Base-by-base conservation (phyloP, 2,888 invertebrate species). In the Drosophila neonasuta region DNA sequence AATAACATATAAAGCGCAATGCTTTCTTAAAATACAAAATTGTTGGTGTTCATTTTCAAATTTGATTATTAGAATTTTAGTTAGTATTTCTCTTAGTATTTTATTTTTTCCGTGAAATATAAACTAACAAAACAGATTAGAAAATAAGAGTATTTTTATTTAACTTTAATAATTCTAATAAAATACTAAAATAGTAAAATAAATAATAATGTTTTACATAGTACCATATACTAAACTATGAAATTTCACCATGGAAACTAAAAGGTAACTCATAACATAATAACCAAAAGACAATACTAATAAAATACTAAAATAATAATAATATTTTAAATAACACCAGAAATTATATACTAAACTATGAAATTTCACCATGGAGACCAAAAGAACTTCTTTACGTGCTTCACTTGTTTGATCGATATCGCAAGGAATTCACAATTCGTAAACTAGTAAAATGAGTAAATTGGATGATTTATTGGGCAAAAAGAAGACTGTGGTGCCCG, bases 391-490 rank as follows among this genome's bases (percentile, higher is more conserved):
- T 32, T 9, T 5, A 2, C 6, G 0, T 10, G 13, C 1, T 44
- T 1, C 1, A 2, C 0, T 44, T 77, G 68, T 67, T 79, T 44
- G 29, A 61, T 79, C 79, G 55, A 79, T 79, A 46, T 7, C 6
- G 7, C 8, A 15, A 36, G 7, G 7, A 46, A 2, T 36, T 55
- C 8, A 8, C 10, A 10, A 20, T n/a, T 4, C 3, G 3, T 30
- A 41, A 45, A 1, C 7, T 4, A 2, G 9, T 7, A 61, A 57
- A 34, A 91, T 91, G 91, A 93, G 94, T 77, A 95, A 95, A 90
- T 91, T 97, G 88, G 97, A 97, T 84, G 97, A 97, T 90, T 92
- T 97, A 66, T 92, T 97, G 80, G 93, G 93, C 69, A 96, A 96
- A 92, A 97, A 96, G 91, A 97, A 96, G 91, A 96, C 97, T 89